These are phyloP conservation scores for Cistogaster globosa DNA, from an alignment of 2,888 invertebrate species.

Conservation along the genomic window DNA sequence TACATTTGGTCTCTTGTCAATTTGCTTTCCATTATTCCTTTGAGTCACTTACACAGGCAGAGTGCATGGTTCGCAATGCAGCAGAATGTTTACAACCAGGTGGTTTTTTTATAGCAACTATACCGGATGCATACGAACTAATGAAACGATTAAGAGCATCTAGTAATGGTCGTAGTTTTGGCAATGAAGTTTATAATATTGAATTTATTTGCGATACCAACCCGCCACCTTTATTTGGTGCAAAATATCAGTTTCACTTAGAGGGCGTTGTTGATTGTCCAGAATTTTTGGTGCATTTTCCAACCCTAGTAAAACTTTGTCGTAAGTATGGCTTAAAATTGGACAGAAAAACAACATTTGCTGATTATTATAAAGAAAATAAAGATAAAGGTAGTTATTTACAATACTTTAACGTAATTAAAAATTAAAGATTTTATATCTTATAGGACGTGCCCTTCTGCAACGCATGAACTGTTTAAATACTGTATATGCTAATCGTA, in stretches of 20 bases:
- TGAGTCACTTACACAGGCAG: slow-evolving; percentile 93
- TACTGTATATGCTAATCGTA: slow-evolving; percentile 86
- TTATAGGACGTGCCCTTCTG: slow-evolving; percentile 84
- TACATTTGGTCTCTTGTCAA: slow-evolving; percentile 97
- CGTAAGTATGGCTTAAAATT: slow-evolving; percentile 89
- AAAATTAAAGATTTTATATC: background rate
- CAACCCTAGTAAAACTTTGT: slow-evolving; percentile 89
- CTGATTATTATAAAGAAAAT: slow-evolving; percentile 87
- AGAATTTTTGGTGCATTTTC: slow-evolving; percentile 98
- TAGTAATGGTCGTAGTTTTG: slow-evolving; percentile 85
- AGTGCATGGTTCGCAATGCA: slow-evolving; percentile 96
- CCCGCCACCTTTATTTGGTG: slow-evolving; percentile 94
- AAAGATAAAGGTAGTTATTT: slow-evolving; percentile 75
- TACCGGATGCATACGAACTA: slow-evolving; percentile 96
- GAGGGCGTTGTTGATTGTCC: slow-evolving; percentile 99
- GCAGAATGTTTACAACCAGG: slow-evolving; percentile 94
- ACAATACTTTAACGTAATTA: background rate
- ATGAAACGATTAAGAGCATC: slow-evolving; percentile 88
- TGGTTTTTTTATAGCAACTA: slow-evolving; percentile 98
- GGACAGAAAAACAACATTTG: slow-evolving; percentile 88
- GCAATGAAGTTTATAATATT: slow-evolving; percentile 91
- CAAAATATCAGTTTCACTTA: slow-evolving; percentile 96
- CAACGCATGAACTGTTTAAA: slow-evolving; percentile 92
- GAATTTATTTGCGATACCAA: slow-evolving; percentile 87
- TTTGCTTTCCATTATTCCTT: slow-evolving; percentile 99